Percentiles rank a stretch among this genome's conserved stretches.
These are phyloP conservation scores for Gryllus longicercus DNA, from an alignment of 2,888 invertebrate genomes.

Conservation along the genomic window DNA sequence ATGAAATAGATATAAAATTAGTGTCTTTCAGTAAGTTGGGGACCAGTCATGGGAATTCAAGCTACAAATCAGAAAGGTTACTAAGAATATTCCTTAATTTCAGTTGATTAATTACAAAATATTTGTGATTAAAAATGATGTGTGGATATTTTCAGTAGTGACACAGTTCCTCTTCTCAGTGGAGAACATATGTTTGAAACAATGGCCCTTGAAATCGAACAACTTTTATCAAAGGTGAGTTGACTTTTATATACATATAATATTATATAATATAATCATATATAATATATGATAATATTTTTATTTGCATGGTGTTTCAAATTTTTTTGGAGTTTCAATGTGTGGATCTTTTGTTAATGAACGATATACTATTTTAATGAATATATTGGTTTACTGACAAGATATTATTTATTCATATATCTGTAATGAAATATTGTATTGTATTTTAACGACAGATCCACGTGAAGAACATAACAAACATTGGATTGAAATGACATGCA, in stretches of 20 bases:
- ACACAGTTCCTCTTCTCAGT: slow-evolving; percentile 79
- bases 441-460: no score
- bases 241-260: not conserved
- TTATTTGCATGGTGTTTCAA: no score
- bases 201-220: slow-evolving; percentile 87
- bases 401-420: no score
- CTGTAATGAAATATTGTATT: no score
- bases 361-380: no score
- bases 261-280: no score
- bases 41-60: slow-evolving; percentile 52
- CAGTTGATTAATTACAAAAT: not conserved
- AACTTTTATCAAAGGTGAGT: slow-evolving; percentile 72
- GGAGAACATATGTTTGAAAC: slow-evolving; percentile 90
- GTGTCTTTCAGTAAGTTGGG: slow-evolving; percentile 94
- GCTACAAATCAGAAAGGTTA: slow-evolving; percentile 40
- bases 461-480: no score
- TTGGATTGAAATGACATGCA: no score
- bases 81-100: slow-evolving; percentile 18
- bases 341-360: no score
- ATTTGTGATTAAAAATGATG: not conserved
- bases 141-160: slow-evolving; percentile 53
- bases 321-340: no score
- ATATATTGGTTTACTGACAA: no score
- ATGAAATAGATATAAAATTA: slow-evolving; percentile 93
- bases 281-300: no score